Conservation (phyloP, 2,113 vertebrate species). For the Struthio camelus region DNA sequence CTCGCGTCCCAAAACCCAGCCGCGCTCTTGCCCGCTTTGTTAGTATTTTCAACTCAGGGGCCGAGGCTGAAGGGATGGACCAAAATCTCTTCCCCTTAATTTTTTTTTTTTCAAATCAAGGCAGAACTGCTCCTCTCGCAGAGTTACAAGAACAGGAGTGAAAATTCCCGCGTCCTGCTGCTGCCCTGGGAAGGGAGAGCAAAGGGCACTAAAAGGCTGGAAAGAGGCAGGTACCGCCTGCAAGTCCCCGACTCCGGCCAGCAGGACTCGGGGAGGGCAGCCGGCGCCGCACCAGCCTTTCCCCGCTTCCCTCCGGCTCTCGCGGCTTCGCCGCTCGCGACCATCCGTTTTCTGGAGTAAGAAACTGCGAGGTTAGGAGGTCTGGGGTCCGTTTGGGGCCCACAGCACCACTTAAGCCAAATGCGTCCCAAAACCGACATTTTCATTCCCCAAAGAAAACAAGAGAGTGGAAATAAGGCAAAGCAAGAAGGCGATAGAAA, state of each 20-base stretch:
- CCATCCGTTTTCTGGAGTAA: background rate
- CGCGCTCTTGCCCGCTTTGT: no score
- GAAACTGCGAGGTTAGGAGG: no score
- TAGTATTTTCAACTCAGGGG: no score
- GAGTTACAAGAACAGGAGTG: no score
- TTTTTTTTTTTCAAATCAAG: no score
- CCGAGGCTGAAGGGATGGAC: no score
- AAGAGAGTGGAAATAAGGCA: background rate
- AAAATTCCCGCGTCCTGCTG: background rate
- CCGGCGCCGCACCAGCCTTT: background rate
- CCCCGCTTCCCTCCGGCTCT: fast-evolving
- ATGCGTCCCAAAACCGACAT: fast-evolving
- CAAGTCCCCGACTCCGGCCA: fast-evolving
- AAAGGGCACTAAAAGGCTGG: fast-evolving
- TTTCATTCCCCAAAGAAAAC: background rate
- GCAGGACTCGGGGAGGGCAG: fast-evolving
- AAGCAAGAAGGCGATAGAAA: background rate
- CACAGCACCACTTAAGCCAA: background rate
- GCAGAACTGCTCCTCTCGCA: no score
- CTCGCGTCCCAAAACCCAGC: no score
- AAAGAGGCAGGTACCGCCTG: background rate
- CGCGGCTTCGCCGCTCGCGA: fast-evolving
- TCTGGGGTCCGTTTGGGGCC: background rate
- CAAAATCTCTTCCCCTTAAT: no score
- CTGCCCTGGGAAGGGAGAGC: background rate